Evolutionary conservation across 2,888 invertebrate genomes (phyloP).

Genomic region (Cephus pulcher): DNA sequence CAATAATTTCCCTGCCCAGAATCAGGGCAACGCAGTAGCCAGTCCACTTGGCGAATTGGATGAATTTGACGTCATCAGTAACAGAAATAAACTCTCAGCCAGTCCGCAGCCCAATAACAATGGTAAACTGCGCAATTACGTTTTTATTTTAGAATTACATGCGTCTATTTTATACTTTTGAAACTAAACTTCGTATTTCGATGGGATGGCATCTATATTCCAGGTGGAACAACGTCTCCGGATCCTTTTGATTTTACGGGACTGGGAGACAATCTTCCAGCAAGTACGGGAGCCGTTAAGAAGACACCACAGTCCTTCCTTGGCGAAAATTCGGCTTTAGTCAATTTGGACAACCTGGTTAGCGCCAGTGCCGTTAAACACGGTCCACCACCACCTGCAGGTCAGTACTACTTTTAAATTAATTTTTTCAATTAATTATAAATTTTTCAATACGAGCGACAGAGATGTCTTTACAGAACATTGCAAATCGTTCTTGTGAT

Average conservation of each 20-base stretch:
- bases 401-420: conserved; percentile 52
- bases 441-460: background rate
- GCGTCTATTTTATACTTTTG: conserved; percentile 12
- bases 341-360: conserved; percentile 97
- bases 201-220: conserved; percentile 16
- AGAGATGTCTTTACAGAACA: background rate
- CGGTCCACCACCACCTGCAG: conserved; percentile 66
- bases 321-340: conserved; percentile 95
- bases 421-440: conserved; percentile 31
- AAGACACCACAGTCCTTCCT: conserved; percentile 97
- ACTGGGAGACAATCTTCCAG: conserved; percentile 70
- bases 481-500: background rate
- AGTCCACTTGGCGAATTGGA: conserved; percentile 79
- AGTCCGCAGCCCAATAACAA: conserved; percentile 59
- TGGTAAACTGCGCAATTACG: conserved; percentile 40
- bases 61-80: conserved; percentile 88
- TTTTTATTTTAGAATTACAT: conserved; percentile 17
- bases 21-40: conserved; percentile 44
- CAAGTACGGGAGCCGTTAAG: conserved; percentile 73
- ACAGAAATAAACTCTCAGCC: conserved; percentile 72
- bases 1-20: conserved; percentile 50
- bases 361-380: conserved; percentile 68
- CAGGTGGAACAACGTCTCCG: conserved; percentile 64
- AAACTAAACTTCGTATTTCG: background rate
- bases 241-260: conserved; percentile 80